Percentiles rank a stretch among this genome's conserved stretches.
Evolutionary conservation across 2,888 invertebrate species (phyloP).

Genomic region (Ligdia adustata): DNA sequence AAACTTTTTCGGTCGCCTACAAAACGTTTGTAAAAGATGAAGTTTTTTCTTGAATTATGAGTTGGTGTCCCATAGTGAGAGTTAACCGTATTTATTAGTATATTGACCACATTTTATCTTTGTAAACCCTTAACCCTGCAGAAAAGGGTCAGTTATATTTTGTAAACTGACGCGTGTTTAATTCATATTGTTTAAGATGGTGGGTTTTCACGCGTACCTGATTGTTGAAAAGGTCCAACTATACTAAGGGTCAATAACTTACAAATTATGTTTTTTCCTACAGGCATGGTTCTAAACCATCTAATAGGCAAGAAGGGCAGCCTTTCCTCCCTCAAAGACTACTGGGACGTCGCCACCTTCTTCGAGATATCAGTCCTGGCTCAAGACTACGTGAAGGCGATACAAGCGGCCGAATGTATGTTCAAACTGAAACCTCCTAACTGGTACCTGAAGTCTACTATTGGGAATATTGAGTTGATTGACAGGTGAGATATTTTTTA

Average conservation of each 20-base stretch:
- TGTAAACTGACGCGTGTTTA: no score
- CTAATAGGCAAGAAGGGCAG: conserved; percentile 99
- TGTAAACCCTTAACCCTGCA: no score
- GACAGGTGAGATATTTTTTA: conserved; percentile 78
- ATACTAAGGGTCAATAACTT: no score
- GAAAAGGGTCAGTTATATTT: no score
- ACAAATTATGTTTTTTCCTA: conserved; percentile 43
- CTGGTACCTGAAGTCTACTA: conserved; percentile 98
- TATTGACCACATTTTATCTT: no score
- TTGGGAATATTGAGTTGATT: conserved; percentile 97
- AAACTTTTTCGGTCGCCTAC: no score
- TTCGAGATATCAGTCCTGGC: conserved; percentile 99
- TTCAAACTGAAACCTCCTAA: conserved; percentile 95
- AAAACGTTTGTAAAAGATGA: no score
- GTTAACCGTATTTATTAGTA: no score
- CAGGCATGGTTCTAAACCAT: conserved; percentile 96
- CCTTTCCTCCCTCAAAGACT: conserved; percentile 95
- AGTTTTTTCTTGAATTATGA: neutral
- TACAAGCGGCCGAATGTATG: conserved; percentile 98
- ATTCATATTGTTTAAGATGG: no score
- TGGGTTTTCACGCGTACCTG: no score
- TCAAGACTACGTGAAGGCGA: conserved; percentile 98
- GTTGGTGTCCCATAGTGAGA: neutral
- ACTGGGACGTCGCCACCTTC: conserved; percentile 99
- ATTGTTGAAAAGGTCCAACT: no score